Percentiles rank a stretch among this genome's conserved stretches.
Conservation (phyloP, 1,140 invertebrate genomes). For the Ridgeia piscesae region DNA sequence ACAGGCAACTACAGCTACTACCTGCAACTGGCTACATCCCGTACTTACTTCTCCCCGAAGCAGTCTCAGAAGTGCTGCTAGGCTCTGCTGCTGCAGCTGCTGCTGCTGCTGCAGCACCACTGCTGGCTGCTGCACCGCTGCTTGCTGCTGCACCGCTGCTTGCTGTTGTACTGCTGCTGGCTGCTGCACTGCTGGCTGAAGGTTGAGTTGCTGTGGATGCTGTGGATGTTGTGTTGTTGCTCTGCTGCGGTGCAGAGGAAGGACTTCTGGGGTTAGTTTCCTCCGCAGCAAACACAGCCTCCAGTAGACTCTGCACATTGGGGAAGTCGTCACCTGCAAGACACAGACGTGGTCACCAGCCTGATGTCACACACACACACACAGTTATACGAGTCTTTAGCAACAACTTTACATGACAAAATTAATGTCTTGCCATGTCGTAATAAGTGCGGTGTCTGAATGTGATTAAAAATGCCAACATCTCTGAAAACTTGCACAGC, state of each 20-base stretch:
- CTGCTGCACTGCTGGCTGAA: neutral
- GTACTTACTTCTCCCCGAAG: too few species aligned
- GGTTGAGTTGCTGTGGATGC: neutral
- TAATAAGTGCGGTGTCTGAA: too few species aligned
- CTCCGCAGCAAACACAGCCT: neutral
- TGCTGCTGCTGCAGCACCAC: too few species aligned
- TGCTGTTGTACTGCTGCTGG: neutral
- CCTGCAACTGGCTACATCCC: too few species aligned
- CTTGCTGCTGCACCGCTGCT: too few species aligned
- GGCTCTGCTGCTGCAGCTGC: too few species aligned
- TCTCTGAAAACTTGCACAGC: too few species aligned
- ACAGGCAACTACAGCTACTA: too few species aligned
- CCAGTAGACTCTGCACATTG: conserved; percentile 6
- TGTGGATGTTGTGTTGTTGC: neutral
- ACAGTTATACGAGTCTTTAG: neutral
- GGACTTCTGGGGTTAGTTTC: neutral
- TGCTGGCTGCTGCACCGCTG: too few species aligned
- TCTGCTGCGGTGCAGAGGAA: neutral
- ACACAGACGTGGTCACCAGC: neutral
- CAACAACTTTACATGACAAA: neutral
- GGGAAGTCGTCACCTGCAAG: conserved; percentile 9
- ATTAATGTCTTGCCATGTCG: too few species aligned
- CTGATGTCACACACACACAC: neutral
- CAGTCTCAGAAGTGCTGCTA: too few species aligned
- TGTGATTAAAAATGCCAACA: too few species aligned